A percentile compares a stretch with the other conserved stretches of the same genome.
Evolutionary conservation across 2,113 vertebrate species (phyloP).

Genomic region (Eudyptes chrysolophus): DNA sequence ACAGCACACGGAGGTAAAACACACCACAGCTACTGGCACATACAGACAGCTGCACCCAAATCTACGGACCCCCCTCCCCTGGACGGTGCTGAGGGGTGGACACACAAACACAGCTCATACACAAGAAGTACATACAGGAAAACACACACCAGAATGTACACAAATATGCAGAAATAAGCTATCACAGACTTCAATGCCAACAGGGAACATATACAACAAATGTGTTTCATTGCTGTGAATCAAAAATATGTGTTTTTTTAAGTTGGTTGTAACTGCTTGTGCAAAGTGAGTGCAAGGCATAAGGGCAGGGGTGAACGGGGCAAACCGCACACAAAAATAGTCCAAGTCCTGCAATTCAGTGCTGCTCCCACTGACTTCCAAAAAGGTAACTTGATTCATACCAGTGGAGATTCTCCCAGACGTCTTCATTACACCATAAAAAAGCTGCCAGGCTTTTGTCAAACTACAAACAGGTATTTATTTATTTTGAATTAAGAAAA

Average conservation of each 20-base stretch:
- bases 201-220: neutral
- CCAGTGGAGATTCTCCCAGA: neutral
- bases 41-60: neutral
- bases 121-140: neutral
- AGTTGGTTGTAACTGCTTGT: neutral
- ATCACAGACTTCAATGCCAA: fast-evolving
- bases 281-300: neutral
- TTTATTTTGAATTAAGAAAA: neutral
- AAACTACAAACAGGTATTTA: neutral
- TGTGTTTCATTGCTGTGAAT: fast-evolving
- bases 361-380: neutral
- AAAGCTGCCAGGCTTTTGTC: neutral
- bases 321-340: neutral
- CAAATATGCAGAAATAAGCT: neutral
- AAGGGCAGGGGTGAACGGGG: fast-evolving
- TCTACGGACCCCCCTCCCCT: fast-evolving
- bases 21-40: fast-evolving
- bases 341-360: neutral
- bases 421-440: fast-evolving
- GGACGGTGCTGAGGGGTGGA: fast-evolving
- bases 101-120: neutral
- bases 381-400: neutral
- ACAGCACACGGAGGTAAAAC: fast-evolving
- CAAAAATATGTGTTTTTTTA: neutral
- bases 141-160: fast-evolving